A percentile compares a stretch with the other conserved stretches of the same genome.
phyloP scores from a whole-genome alignment of 2,888 invertebrate species.

The Orthosia gothica region DNA sequence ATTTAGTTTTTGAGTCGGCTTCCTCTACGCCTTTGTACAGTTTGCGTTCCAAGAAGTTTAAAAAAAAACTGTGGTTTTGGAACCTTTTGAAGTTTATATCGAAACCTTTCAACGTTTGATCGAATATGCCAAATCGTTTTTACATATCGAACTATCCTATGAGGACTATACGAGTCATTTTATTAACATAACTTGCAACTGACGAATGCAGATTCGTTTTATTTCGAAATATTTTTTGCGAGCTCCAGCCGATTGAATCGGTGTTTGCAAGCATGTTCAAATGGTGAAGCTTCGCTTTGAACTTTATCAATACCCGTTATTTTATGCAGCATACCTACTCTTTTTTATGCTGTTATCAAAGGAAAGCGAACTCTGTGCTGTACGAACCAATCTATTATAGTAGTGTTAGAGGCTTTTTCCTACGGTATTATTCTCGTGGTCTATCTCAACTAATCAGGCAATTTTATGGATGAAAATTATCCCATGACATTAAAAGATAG shows the following conservation, averaged over 20 bases:
- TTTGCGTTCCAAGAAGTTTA: too few relatives aligned
- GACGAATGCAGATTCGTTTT: constrained; percentile 41
- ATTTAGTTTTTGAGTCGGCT: too few relatives aligned
- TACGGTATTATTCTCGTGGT: too few relatives aligned
- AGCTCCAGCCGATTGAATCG: constrained; percentile 37
- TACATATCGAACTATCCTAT: neutral
- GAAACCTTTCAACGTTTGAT: constrained; percentile 11
- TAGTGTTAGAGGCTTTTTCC: too few relatives aligned
- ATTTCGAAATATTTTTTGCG: constrained; percentile 48
- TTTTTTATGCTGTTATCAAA: constrained; percentile 21
- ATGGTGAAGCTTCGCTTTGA: constrained; percentile 52
- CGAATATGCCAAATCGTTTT: constrained; percentile 21
- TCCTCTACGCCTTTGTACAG: too few relatives aligned
- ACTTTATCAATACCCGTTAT: constrained; percentile 47
- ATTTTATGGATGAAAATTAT: too few relatives aligned
- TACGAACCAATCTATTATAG: too few relatives aligned
- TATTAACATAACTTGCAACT: constrained; percentile 52
- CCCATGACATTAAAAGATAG: too few relatives aligned
- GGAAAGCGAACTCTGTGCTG: constrained; percentile 12
- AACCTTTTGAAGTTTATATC: neutral
- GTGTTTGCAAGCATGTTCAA: constrained; percentile 55
- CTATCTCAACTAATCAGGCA: too few relatives aligned
- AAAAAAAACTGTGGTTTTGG: neutral
- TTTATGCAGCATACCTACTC: constrained; percentile 4
- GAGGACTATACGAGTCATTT: constrained; percentile 23